A percentile compares a stretch with the other conserved stretches of the same genome.
phyloP scores from a whole-genome alignment of 2,797 vertebrate species.

The Trematomus bernacchii region DNA sequence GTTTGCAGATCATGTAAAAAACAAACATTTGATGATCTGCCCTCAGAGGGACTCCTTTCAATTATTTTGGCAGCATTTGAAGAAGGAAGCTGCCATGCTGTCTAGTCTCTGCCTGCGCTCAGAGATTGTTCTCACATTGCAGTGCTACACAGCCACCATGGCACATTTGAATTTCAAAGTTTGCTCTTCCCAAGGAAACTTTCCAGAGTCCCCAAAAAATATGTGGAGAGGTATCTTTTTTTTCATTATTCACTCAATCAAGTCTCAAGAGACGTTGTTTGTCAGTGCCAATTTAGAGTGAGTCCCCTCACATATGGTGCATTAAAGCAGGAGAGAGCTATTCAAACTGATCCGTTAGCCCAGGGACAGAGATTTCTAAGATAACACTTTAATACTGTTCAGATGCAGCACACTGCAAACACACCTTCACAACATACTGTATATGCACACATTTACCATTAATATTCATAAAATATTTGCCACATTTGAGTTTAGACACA shows the following conservation, averaged over 20 bases:
- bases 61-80: conserved; percentile 72
- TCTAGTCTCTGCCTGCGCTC: conserved; percentile 48
- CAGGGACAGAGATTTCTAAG: conserved; percentile 12
- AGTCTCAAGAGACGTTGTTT: conserved; percentile 56
- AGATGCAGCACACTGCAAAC: neutral
- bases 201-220: conserved; percentile 61
- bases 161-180: conserved; percentile 76
- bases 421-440: neutral
- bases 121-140: conserved; percentile 51
- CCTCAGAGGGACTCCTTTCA: conserved; percentile 71
- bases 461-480: neutral
- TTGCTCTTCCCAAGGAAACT: conserved; percentile 66
- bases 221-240: conserved; percentile 44
- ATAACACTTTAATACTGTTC: neutral
- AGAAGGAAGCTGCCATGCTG: conserved; percentile 43
- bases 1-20: conserved; percentile 55
- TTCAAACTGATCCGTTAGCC: conserved; percentile 35
- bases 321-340: conserved; percentile 36
- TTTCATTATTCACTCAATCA: conserved; percentile 40
- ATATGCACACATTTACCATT: neutral
- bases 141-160: conserved; percentile 45
- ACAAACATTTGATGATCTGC: conserved; percentile 67
- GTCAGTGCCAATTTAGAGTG: conserved; percentile 59
- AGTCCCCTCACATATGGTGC: conserved; percentile 37
- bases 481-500: neutral